A percentile compares a stretch with the other conserved stretches of the same genome.
Evolutionary conservation across 2,113 vertebrate genomes (phyloP).

Genomic region (Oreochromis aureus): DNA sequence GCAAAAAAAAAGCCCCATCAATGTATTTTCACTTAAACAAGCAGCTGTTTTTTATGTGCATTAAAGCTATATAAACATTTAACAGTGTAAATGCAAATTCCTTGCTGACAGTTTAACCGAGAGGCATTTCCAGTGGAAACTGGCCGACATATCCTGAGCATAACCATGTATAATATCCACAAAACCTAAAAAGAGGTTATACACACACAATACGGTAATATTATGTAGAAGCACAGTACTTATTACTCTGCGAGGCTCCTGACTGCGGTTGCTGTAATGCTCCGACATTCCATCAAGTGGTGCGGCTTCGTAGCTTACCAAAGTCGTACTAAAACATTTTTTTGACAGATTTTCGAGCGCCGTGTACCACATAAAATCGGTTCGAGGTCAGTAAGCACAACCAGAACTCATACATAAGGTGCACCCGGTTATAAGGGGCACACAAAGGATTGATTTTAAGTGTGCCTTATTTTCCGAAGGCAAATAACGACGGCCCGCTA

Average conservation of each 20-base stretch:
- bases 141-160: neutral
- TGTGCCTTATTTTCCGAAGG: neutral
- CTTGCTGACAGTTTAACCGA: neutral
- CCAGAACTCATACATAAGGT: neutral
- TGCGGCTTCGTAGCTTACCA: fast-evolving
- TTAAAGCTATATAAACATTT: neutral
- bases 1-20: neutral
- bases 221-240: neutral
- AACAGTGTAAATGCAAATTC: fast-evolving
- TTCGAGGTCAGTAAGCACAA: neutral
- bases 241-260: neutral
- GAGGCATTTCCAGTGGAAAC: neutral
- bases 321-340: neutral
- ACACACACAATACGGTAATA: neutral
- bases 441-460: neutral
- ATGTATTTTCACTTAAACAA: neutral
- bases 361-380: fast-evolving
- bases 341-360: neutral
- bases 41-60: neutral
- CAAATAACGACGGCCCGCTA: neutral
- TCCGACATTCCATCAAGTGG: fast-evolving
- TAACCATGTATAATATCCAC: neutral
- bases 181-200: neutral
- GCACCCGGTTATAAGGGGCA: neutral
- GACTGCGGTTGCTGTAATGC: fast-evolving